Conservation (phyloP, 2,888 invertebrate genomes). For the Galeopsomyia nigrocyanea region DNA sequence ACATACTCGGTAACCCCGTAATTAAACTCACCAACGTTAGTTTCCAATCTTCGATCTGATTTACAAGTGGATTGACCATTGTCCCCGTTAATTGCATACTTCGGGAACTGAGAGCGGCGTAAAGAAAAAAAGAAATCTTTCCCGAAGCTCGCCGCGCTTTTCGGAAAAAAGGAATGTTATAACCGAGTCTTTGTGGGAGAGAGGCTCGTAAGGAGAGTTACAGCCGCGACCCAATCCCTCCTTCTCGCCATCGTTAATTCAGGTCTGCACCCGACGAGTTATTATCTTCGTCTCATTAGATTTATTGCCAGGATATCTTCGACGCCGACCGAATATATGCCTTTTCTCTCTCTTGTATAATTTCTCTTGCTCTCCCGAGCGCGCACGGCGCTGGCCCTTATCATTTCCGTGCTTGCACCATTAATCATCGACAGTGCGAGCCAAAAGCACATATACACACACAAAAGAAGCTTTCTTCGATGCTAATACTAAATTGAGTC, state of each 20-base stretch:
- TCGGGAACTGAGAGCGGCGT: too few species aligned
- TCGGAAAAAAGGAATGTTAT: conserved; percentile 20
- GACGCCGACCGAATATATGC: conserved; percentile 3
- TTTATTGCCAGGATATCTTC: conserved; percentile 24
- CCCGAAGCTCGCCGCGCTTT: not conserved
- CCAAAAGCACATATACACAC: too few species aligned
- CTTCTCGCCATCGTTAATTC: conserved; percentile 43
- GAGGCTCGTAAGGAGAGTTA: conserved; percentile 31
- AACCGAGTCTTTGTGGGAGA: conserved; percentile 7
- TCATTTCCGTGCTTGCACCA: conserved; percentile 3
- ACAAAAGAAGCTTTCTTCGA: too few species aligned
- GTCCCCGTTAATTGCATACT: conserved; percentile 15
- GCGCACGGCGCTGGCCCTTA: not conserved
- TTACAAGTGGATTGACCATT: too few species aligned
- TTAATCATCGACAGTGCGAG: conserved; percentile 14
- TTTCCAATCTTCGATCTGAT: too few species aligned
- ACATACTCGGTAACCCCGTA: not conserved
- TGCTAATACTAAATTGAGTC: too few species aligned
- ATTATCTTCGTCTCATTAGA: conserved; percentile 43
- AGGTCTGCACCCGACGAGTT: conserved; percentile 30
- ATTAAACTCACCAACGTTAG: not conserved
- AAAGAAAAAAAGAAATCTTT: too few species aligned
- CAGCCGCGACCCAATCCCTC: conserved; percentile 37
- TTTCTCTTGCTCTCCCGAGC: not conserved
- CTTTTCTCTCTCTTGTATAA: conserved; percentile 21